A percentile compares a stretch with the other conserved stretches of the same genome.
These are phyloP conservation scores for Stegodyphus dumicola DNA, from an alignment of 1,140 invertebrate species.

Conservation along the genomic window DNA sequence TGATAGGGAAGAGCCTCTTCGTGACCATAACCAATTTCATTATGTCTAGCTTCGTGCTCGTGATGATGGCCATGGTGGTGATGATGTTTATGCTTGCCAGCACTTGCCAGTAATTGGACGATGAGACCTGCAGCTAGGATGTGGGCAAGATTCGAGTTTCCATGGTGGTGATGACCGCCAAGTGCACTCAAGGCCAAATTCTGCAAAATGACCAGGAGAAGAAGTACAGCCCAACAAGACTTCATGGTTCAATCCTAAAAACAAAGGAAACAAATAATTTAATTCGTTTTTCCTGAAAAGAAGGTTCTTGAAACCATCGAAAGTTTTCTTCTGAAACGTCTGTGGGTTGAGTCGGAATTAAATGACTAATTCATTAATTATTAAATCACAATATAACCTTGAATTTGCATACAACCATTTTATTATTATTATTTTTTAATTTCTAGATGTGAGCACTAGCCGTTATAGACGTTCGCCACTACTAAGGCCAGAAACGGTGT, in stretches of 20 bases:
- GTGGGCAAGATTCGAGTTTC: neutral
- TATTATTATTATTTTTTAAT: too few relatives aligned
- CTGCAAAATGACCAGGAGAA: neutral
- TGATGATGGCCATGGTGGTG: conserved; percentile 19
- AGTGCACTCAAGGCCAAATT: neutral
- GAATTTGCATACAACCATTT: too few relatives aligned
- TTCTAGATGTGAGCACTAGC: too few relatives aligned
- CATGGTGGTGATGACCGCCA: neutral
- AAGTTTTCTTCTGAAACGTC: too few relatives aligned
- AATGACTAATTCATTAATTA: too few relatives aligned
- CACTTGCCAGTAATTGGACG: conserved; percentile 4
- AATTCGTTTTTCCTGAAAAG: too few relatives aligned
- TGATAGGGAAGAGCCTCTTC: neutral
- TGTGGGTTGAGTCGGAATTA: too few relatives aligned
- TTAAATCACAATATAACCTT: too few relatives aligned
- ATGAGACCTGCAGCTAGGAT: conserved; percentile 27
- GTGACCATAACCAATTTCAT: neutral
- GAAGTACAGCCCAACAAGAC: neutral
- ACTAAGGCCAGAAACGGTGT: too few relatives aligned
- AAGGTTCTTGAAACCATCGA: too few relatives aligned
- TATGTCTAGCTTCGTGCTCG: conserved; percentile 15
- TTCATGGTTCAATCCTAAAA: neutral
- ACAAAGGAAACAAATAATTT: too few relatives aligned
- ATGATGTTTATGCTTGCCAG: conserved; percentile 4
- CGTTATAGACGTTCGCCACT: too few relatives aligned